Base-by-base conservation (phyloP, 2,113 vertebrate genomes). In the Solea senegalensis region DNA sequence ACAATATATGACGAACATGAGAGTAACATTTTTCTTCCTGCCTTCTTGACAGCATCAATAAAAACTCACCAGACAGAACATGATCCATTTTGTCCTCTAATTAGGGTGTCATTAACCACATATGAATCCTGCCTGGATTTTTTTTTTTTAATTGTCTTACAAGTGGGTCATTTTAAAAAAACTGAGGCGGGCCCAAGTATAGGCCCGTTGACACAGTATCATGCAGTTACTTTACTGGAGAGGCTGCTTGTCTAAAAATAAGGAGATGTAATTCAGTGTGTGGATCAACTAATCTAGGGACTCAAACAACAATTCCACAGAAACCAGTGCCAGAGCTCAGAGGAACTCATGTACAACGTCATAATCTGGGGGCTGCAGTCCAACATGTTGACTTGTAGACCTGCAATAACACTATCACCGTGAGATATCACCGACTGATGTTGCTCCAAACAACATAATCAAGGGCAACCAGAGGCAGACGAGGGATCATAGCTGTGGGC, bases 401-500 rank as follows among this genome's bases (percentile, higher is more conserved):
- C 55, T 71, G 53, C 49, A 68, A 55, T 59, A 59, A 62, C 70
- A 52, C 63, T 48, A 78, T 69, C 43, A 26, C 64, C 61, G 40
- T 28, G 46, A n/a, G 28, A 79, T 62, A 77, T 74, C 55, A 61
- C 71, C 77, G 77, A 74, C 77, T 79, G 64, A 65, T 75, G 83
- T 80, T 64, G 68, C 61, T 76, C 60, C 62, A 76, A 79, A 63
- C 67, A 61, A 82, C 65, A 52, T 76, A 80, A 78, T 82, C 77
- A 80, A 86, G 77, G 78, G 44, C 71, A 81, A 85, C 80, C 76
- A 76, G 61, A 70, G 51, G 69, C 58, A 76, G 62, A 76, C n/a
- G 66, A 81, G 78, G 73, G 76, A 78, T 72, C 58, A 78, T 75
- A 78, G 76, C 82, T 72, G 48, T 59, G 50, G 70, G 60, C 72